Conservation (phyloP, 2,113 vertebrate genomes). For the Phasianus colchicus region DNA sequence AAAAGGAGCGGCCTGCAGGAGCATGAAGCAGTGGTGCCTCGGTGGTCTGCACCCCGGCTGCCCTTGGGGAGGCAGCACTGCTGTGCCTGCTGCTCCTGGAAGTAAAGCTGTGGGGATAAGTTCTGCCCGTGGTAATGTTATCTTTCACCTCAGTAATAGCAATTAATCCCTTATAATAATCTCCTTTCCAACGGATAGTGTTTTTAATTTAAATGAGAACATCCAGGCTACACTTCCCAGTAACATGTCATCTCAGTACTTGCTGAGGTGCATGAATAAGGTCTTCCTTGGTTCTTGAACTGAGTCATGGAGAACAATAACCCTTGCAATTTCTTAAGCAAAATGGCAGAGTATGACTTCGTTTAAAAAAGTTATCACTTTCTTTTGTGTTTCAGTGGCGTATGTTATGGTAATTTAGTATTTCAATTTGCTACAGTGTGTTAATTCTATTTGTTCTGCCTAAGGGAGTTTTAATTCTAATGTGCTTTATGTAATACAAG, state of each 20-base stretch:
- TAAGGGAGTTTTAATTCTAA: neutral
- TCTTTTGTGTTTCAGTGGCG: neutral
- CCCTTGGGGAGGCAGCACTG: neutral
- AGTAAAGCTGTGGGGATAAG: neutral
- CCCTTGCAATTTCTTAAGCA: neutral
- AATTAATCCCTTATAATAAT: neutral
- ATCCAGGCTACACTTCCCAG: neutral
- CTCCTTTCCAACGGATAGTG: neutral
- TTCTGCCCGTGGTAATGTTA: neutral
- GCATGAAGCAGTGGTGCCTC: neutral
- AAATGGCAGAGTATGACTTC: neutral
- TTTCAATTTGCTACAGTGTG: neutral
- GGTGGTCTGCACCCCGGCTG: rapidly evolving
- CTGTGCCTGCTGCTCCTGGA: neutral
- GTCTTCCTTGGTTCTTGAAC: neutral
- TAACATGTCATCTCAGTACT: rapidly evolving
- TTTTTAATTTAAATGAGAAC: neutral
- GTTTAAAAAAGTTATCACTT: neutral
- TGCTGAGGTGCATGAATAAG: neutral
- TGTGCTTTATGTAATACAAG: neutral
- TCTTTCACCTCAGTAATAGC: neutral
- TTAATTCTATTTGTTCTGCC: neutral
- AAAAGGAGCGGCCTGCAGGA: neutral
- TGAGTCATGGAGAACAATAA: neutral
- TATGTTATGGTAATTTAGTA: neutral